Conservation (phyloP, 2,797 vertebrate species). For the Sebastes trivittatus region DNA sequence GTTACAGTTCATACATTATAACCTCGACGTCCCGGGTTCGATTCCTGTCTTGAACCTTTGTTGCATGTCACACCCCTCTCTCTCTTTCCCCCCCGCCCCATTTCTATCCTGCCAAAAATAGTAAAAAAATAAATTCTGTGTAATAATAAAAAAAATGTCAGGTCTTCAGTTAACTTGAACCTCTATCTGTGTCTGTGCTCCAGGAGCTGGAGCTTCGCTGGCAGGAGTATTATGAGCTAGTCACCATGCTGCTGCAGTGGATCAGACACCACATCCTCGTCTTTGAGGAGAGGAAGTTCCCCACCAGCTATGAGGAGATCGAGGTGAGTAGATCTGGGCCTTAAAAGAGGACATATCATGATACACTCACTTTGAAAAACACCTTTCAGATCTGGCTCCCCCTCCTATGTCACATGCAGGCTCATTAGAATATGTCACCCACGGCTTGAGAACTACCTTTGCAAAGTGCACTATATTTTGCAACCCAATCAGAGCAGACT, state of each 20-base stretch:
- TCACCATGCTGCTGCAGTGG: slow-evolving; percentile 92
- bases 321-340: slow-evolving; percentile 80
- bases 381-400: no score
- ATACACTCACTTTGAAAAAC: no score
- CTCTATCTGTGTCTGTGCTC: not conserved
- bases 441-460: no score
- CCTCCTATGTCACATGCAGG: no score
- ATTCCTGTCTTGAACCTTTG: not conserved
- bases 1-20: not conserved
- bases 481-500: no score
- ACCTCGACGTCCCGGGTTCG: not conserved
- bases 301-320: slow-evolving; percentile 92
- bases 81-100: not conserved
- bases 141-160: not conserved
- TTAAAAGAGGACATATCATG: not conserved
- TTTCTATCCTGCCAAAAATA: no score
- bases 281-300: slow-evolving; percentile 91
- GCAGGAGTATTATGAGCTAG: slow-evolving; percentile 94
- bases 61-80: not conserved
- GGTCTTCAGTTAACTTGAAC: not conserved
- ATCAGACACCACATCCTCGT: slow-evolving; percentile 88
- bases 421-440: no score
- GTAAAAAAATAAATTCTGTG: not conserved
- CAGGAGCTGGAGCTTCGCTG: slow-evolving; percentile 94
- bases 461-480: no score